Evolutionary conservation across 2,113 vertebrate species (phyloP).

Genomic region (Colossoma macropomum): DNA sequence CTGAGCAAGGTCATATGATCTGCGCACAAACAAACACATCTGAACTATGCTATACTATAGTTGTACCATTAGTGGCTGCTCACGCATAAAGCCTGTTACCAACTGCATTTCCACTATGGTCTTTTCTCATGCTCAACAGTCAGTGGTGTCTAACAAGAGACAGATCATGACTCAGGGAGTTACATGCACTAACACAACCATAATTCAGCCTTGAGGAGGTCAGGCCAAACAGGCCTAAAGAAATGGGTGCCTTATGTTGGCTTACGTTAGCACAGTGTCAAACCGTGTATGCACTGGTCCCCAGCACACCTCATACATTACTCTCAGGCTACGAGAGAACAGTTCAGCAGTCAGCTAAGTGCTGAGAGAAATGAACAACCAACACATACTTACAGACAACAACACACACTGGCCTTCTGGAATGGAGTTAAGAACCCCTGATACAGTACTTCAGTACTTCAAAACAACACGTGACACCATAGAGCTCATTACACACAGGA

Average conservation of each 20-base stretch:
- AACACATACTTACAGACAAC: neutral
- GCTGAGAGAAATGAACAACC: conserved; percentile 22
- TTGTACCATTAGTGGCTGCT: conserved; percentile 40
- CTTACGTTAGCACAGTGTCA: conserved; percentile 33
- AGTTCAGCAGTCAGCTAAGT: conserved; percentile 23
- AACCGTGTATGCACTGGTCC: neutral
- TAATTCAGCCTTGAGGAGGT: neutral
- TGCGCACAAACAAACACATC: conserved; percentile 4
- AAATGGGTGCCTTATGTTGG: neutral
- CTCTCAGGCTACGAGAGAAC: neutral
- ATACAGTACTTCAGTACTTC: conserved; percentile 27
- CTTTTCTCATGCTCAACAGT: conserved; percentile 45
- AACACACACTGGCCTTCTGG: conserved; percentile 13
- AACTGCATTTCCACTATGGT: conserved; percentile 28
- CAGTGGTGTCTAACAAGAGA: conserved; percentile 43
- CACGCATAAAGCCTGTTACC: conserved; percentile 4
- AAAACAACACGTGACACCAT: conserved; percentile 20
- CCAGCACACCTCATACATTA: neutral
- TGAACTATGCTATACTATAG: conserved; percentile 38
- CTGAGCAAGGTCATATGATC: neutral
- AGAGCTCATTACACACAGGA: conserved; percentile 10
- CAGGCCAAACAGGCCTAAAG: neutral
- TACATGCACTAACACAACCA: conserved; percentile 37
- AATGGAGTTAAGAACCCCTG: conserved; percentile 26
- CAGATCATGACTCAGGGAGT: conserved; percentile 20